phyloP scores from a whole-genome alignment of 2,888 invertebrate species.

The Phyto melanocephala region DNA sequence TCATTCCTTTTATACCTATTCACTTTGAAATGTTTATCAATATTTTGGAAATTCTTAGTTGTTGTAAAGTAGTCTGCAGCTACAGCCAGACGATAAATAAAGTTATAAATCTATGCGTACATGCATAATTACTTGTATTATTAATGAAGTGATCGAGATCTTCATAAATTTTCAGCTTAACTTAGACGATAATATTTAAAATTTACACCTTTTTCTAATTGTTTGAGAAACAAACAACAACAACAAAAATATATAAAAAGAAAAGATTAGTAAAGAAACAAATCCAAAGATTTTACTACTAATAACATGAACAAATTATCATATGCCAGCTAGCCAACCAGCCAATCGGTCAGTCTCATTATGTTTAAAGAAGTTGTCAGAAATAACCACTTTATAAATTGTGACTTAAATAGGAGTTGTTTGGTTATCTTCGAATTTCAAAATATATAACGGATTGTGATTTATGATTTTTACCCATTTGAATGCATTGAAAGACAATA shows the following conservation, averaged over 20 bases:
- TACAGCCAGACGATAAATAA: neutral
- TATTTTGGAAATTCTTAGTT: neutral
- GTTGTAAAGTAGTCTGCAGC: neutral
- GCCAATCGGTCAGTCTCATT: too few relatives aligned
- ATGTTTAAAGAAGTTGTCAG: conserved; percentile 16
- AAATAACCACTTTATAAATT: neutral
- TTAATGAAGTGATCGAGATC: conserved; percentile 42
- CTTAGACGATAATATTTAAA: conserved; percentile 15
- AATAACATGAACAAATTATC: neutral
- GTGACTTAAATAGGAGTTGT: conserved; percentile 8
- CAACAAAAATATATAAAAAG: neutral
- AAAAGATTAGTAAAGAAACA: neutral
- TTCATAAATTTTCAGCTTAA: conserved; percentile 49
- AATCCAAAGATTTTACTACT: neutral
- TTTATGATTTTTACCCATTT: neutral
- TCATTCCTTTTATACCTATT: neutral
- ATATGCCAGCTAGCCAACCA: neutral
- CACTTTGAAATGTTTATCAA: neutral
- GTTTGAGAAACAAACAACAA: neutral
- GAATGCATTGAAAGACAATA: too few relatives aligned
- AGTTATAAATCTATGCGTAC: conserved; percentile 15
- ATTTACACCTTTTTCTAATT: conserved; percentile 26
- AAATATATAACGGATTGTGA: conserved; percentile 11
- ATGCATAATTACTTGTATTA: neutral
- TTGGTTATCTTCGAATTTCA: neutral